Evolutionary conservation across 2,888 invertebrate species (phyloP).

Genomic region (Rhopalosiphum nymphaeae): DNA sequence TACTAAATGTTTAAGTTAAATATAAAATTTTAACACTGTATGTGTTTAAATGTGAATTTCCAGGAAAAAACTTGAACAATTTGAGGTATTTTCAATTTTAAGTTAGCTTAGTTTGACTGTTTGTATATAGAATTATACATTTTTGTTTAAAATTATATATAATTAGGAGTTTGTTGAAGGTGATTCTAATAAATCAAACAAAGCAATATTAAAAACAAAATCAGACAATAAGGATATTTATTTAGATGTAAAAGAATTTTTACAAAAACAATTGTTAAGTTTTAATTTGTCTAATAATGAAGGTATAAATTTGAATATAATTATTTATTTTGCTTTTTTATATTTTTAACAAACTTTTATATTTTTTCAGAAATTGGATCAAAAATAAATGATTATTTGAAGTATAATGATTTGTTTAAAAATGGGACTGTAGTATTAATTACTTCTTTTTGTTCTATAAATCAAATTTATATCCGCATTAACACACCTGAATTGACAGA

Average conservation of each 20-base stretch:
- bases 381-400: not conserved
- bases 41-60: not conserved
- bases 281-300: not conserved
- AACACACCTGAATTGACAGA: not conserved
- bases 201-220: conserved; percentile 15
- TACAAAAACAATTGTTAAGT: not conserved
- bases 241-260: not conserved
- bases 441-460: conserved; percentile 6
- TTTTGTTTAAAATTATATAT: not conserved
- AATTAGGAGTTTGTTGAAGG: conserved; percentile 1
- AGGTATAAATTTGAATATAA: not conserved
- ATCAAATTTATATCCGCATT: conserved; percentile 32
- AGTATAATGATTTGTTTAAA: conserved; percentile 4
- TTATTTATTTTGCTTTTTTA: not conserved
- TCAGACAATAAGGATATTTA: conserved; percentile 17
- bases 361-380: conserved; percentile 3
- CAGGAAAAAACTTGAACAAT: not conserved
- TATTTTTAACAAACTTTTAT: not conserved
- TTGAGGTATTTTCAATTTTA: not conserved
- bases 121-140: not conserved
- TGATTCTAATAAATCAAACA: not conserved
- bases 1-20: not conserved
- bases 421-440: conserved; percentile 17
- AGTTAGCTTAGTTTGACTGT: not conserved
- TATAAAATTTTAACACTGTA: not conserved